These are phyloP conservation scores for Girardia tigrina DNA, from an alignment of 2,888 invertebrate species.

Conservation along the genomic window DNA sequence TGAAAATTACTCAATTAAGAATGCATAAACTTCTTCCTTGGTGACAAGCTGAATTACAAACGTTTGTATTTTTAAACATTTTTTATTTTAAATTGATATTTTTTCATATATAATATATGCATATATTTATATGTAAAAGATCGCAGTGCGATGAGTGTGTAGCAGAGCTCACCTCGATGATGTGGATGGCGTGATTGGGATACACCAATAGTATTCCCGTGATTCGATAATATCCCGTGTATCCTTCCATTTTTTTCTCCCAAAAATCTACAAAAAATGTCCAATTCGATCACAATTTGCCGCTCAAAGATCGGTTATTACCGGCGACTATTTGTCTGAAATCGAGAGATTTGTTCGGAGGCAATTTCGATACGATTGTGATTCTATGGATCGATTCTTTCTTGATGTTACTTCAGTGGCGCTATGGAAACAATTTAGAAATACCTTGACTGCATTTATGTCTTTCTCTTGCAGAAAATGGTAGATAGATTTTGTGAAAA, in stretches of 20 bases:
- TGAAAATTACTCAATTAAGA: too few species aligned
- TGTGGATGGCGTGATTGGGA: constrained; percentile 25
- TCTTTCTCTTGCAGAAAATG: background rate
- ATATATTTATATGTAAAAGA: too few species aligned
- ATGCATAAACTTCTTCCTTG: too few species aligned
- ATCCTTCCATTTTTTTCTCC: background rate
- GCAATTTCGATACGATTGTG: background rate
- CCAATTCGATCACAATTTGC: too few species aligned
- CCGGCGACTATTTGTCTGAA: background rate
- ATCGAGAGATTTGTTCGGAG: background rate
- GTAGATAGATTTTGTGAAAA: background rate
- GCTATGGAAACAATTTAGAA: background rate
- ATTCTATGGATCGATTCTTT: constrained; percentile 1
- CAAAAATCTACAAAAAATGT: background rate
- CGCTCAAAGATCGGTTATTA: too few species aligned
- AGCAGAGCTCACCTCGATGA: constrained; percentile 29
- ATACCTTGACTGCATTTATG: background rate
- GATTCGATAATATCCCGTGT: background rate
- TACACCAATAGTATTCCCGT: constrained; percentile 30
- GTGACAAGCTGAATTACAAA: too few species aligned
- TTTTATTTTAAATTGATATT: too few species aligned
- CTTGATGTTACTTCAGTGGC: background rate
- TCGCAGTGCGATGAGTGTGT: too few species aligned
- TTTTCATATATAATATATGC: too few species aligned
- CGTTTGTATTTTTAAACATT: too few species aligned